Evolutionary conservation across 1,140 invertebrate species (phyloP).

Genomic region (Metaphire vulgaris): DNA sequence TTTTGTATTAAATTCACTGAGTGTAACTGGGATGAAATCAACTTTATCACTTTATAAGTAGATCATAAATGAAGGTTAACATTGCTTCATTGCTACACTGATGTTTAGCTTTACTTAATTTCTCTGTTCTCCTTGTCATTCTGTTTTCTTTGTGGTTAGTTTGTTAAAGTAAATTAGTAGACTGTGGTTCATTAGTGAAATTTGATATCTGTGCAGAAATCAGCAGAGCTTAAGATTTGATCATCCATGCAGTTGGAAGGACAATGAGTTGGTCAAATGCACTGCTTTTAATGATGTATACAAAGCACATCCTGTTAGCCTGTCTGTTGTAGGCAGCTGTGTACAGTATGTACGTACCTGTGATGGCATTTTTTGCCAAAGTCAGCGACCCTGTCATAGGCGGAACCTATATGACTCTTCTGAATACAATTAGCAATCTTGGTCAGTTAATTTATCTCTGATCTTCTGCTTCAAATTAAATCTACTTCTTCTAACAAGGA

Average conservation of each 20-base stretch:
- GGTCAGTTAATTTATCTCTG: constrained; percentile 53
- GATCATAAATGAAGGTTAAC: neutral
- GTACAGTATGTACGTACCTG: constrained; percentile 65
- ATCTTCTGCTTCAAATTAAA: too few species aligned
- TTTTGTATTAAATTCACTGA: neutral
- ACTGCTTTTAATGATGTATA: too few species aligned
- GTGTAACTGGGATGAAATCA: neutral
- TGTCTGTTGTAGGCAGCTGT: constrained; percentile 42
- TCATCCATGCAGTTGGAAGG: too few species aligned
- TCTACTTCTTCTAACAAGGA: neutral
- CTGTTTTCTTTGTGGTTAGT: too few species aligned
- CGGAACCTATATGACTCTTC: constrained; percentile 97
- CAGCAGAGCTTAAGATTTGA: too few species aligned
- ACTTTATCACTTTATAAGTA: neutral
- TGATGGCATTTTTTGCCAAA: constrained; percentile 72
- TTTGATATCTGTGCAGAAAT: too few species aligned
- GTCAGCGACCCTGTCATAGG: constrained; percentile 89
- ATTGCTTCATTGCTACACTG: neutral
- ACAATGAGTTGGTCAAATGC: too few species aligned
- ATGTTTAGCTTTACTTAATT: neutral
- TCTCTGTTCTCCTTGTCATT: neutral
- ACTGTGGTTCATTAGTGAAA: too few species aligned
- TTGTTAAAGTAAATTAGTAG: too few species aligned
- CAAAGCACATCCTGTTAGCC: constrained; percentile 3
- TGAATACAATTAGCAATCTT: constrained; percentile 93